Conservation (phyloP, 1,140 invertebrate species). For the Rhyacophila brunnea region DNA sequence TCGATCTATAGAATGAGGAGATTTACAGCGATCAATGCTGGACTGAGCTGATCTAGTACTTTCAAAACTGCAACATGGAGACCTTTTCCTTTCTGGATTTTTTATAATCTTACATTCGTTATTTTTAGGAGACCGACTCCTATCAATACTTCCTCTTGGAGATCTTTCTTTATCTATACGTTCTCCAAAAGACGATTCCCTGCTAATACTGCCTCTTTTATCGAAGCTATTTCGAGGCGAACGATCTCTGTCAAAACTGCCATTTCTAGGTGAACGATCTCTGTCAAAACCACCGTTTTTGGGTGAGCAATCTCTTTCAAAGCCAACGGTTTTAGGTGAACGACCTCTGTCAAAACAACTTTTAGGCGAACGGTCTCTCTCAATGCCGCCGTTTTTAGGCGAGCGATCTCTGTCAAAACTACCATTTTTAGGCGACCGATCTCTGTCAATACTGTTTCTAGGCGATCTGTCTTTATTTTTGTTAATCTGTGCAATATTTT, state of each 20-base stretch:
- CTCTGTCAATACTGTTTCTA: conserved; percentile 32
- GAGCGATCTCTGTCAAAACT: conserved; percentile 40
- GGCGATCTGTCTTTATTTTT: conserved; percentile 33
- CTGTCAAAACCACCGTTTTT: conserved; percentile 41
- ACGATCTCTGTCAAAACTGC: no score
- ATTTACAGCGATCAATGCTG: conserved; percentile 47
- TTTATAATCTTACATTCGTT: conserved; percentile 37
- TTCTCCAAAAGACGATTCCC: conserved; percentile 41
- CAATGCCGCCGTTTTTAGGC: no score
- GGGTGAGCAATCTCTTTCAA: no score
- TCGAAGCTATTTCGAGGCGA: conserved; percentile 29
- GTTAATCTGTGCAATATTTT: conserved; percentile 48
- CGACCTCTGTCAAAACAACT: conserved; percentile 36
- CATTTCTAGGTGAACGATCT: no score
- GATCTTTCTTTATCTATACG: conserved; percentile 38
- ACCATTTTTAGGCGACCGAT: conserved; percentile 44
- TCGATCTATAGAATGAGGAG: conserved; percentile 42
- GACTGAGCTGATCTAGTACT: conserved; percentile 46
- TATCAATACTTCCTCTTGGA: conserved; percentile 44
- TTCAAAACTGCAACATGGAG: conserved; percentile 49
- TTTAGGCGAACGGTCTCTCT: conserved; percentile 23
- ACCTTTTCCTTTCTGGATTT: conserved; percentile 34
- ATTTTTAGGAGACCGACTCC: conserved; percentile 37
- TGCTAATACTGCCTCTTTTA: conserved; percentile 22
- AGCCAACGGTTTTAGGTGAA: no score